Conservation (phyloP, 1,140 invertebrate species). For the Pseudomyrmex flavicornis region DNA sequence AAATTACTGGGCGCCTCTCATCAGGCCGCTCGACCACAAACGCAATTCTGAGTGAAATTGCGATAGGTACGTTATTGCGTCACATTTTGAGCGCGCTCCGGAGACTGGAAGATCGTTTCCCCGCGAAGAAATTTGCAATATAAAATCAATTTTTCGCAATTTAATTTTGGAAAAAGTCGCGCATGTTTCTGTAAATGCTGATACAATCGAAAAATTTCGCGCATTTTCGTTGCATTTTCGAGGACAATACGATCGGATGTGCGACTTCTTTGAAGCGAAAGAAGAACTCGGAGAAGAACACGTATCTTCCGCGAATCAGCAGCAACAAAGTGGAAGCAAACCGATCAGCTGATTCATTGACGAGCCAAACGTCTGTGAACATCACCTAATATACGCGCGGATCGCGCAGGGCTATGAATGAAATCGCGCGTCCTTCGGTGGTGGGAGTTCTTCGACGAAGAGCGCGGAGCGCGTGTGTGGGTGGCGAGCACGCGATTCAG, state of each 20-base stretch:
- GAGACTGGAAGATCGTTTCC: too few species aligned
- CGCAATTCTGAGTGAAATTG: neutral
- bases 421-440: slow-evolving; percentile 67
- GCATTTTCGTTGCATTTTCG: too few species aligned
- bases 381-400: slow-evolving; percentile 19
- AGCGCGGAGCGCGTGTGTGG: slow-evolving; percentile 51
- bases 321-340: neutral
- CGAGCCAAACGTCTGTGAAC: slow-evolving; percentile 13
- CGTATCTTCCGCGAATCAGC: neutral
- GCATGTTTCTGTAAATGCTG: too few species aligned
- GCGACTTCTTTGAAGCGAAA: neutral
- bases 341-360: slow-evolving; percentile 10
- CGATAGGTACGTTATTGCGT: too few species aligned
- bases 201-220: too few species aligned
- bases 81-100: neutral
- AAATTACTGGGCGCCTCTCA: slow-evolving; percentile 5
- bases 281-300: too few species aligned
- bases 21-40: slow-evolving; percentile 7
- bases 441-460: slow-evolving; percentile 36
- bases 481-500: slow-evolving; percentile 49
- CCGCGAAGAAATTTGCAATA: too few species aligned
- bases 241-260: neutral
- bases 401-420: slow-evolving; percentile 59
- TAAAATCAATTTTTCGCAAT: too few species aligned
- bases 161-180: too few species aligned